Evolutionary conservation across 1,140 invertebrate species (phyloP).

Genomic region (fruit fly (Drosophila melanogaster)): Release_6_plus_ISO1_MT NT_033777.3:15258001-15258500

Average conservation of each 20-base stretch:
- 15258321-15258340: constrained; percentile 20
- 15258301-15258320: constrained; percentile 38
- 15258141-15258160: constrained; percentile 54
- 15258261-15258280: constrained; percentile 40
- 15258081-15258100: constrained; percentile 75
- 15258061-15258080: constrained; percentile 80
- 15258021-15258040: constrained; percentile 76
- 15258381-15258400: constrained; percentile 74
- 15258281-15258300: constrained; percentile 33
- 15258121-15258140: constrained; percentile 57
- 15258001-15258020: constrained; percentile 83
- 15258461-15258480: not conserved
- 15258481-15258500: not conserved
- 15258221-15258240: constrained; percentile 65
- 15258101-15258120: constrained; percentile 71
- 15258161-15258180: constrained; percentile 73
- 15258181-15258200: constrained; percentile 78
- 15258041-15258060: constrained; percentile 68
- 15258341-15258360: constrained; percentile 23
- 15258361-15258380: constrained; percentile 63
- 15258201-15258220: constrained; percentile 30
- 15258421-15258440: constrained; percentile 99
- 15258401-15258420: constrained; percentile 90
- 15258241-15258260: constrained; percentile 45
- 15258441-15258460: constrained; percentile 85